Evolutionary conservation across 2,888 invertebrate genomes (phyloP), one percentile per base, ranked within the genome.

Genomic region (Euclidia mi): DNA sequence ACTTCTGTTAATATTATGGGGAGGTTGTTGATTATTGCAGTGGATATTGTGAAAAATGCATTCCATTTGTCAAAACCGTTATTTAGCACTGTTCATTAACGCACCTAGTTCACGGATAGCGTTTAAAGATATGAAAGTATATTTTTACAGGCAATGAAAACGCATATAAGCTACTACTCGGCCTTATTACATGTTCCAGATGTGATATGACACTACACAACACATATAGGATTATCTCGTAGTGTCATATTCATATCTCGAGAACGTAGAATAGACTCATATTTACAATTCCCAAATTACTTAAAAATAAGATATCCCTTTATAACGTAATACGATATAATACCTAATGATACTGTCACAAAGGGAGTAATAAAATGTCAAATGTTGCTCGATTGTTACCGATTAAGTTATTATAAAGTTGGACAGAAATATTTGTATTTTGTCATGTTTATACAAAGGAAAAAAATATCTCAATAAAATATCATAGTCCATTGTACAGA

Each of bases 401-500:
- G 89, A 86, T 84, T 92, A 91, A 88, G 88, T 90, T 88, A 88
- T 89, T 84, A 89, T 85, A 86, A 84, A 84, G 85, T 87, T 84
- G 88, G 89, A 87, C 88, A 87, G 81, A 90, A 84, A 89, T 89
- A 87, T 91, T 92, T 91, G 92, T 94, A 94, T 94, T 94, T 94
- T 94, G 88, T 91, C 94, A 94, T 88, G 87, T 94, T 93, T 94
- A 93, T 94, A 94, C 92, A 85, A 92, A 90, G 86, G 85, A 87
- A 88, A 78, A 72, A 86, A 89, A 90, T 93, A 92, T 93, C 92
- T 93, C 91, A 91, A 90, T 88, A 84, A 83, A 90, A 89, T 93
- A 92, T 91, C 91, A 91, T 93, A 92, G 92, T 92, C 92, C 93
- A 89, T 89, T 93, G 93, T 94, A 94, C 91, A 92, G 92, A 84